phyloP scores from a whole-genome alignment of 2,113 vertebrate species.

The Zapornia atra region DNA sequence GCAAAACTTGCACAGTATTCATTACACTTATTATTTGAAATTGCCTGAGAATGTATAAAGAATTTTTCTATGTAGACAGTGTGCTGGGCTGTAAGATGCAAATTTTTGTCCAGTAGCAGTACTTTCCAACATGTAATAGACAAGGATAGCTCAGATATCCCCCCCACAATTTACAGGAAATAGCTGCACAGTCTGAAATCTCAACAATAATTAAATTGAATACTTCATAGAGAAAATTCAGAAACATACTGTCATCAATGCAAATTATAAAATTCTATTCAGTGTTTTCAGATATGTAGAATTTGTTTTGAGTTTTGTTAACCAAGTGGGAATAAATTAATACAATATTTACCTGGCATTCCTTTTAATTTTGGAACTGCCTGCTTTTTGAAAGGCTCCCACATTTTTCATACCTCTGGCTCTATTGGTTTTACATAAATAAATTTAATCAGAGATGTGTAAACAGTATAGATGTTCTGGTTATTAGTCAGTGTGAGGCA shows the following conservation, averaged over 20 bases:
- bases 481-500: neutral
- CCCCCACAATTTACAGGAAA: neutral
- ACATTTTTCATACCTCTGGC: neutral
- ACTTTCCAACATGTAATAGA: neutral
- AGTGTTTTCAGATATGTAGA: neutral
- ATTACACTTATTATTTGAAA: neutral
- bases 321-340: neutral
- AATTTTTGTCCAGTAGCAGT: neutral
- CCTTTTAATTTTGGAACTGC: neutral
- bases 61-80: neutral
- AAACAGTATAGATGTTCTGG: neutral
- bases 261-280: neutral
- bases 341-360: neutral
- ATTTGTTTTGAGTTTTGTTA: neutral
- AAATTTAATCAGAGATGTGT: neutral
- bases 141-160: neutral
- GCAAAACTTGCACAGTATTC: neutral
- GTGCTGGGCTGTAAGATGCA: neutral
- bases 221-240: neutral
- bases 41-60: neutral
- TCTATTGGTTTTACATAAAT: neutral
- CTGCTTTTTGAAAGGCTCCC: neutral
- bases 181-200: neutral
- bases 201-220: neutral
- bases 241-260: neutral